phyloP scores from a whole-genome alignment of 2,888 invertebrate species.

The Harpalus rufipes region DNA sequence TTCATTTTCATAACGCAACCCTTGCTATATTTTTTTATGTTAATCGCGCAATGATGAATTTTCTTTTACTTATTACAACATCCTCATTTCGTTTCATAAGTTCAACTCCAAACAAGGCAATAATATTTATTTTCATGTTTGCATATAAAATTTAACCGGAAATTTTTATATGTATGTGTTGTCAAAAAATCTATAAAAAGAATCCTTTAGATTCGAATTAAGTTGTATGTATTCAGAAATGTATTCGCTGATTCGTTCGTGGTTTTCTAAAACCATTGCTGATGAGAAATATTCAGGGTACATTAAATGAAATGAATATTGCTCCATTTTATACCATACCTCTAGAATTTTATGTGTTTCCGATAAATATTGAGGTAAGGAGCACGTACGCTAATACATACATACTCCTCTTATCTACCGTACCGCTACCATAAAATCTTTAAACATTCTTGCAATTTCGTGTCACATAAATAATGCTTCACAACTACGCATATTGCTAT shows the following conservation, averaged over 20 bases:
- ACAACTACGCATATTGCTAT: background rate
- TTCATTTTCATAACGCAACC: too few relatives aligned
- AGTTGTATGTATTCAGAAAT: background rate
- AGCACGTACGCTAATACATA: conserved; percentile 2
- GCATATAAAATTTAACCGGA: too few relatives aligned
- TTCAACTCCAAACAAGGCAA: too few relatives aligned
- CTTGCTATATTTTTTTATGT: too few relatives aligned
- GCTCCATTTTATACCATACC: conserved; percentile 16
- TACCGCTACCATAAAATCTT: background rate
- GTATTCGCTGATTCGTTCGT: background rate
- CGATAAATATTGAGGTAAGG: conserved; percentile 19
- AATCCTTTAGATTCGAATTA: background rate
- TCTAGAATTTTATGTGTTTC: conserved; percentile 17
- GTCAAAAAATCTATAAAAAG: too few relatives aligned
- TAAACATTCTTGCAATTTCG: conserved; percentile 11
- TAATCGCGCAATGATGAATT: too few relatives aligned
- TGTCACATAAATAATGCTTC: conserved; percentile 1
- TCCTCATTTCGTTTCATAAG: too few relatives aligned
- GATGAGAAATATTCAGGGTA: conserved; percentile 1
- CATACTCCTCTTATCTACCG: conserved; percentile 9
- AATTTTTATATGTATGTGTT: too few relatives aligned
- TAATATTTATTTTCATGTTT: too few relatives aligned
- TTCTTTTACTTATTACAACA: too few relatives aligned
- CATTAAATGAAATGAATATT: conserved; percentile 14
- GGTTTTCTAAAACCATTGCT: background rate